Base-by-base conservation (phyloP, 2,113 vertebrate species). In the Scomber japonicus region DNA sequence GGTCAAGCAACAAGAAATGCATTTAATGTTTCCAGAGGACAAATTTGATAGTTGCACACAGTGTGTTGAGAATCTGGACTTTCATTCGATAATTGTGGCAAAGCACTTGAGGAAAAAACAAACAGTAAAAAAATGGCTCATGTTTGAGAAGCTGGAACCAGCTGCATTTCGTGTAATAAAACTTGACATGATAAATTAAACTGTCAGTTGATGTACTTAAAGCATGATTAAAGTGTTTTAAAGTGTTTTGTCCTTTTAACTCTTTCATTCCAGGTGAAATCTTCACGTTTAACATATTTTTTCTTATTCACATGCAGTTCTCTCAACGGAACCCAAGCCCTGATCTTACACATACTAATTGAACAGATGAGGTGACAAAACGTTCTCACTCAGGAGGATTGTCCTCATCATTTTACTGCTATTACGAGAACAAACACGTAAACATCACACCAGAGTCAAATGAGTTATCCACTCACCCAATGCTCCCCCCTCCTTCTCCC, bases 391-490 rank as follows among this genome's bases (percentile, higher is more conserved):
- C 6, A 16, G n/a, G 54, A 51, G 21, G 45, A 56, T 53, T 82
- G 55, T 57, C 15, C 3, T 16, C 60, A 40, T 77, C 27, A 40
- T 40, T 40, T 65, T 77, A 70, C n/a, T 21, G 11, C 69, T 59
- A 70, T 71, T 69, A 63, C 40, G 19, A 72, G 53, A 48, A 19
- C 60, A 60, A n/a, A 24, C 56, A 50, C 9, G 10, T 24, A 79
- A 57, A 64, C 40, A 68, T 80, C 24, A 62, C 53, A 65, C 59
- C 30, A 31, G 21, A 74, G 65, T 2, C 49, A 63, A 81, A 64
- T 46, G 70, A 89, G 65, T 77, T 78, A 84, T 71, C 71, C 74
- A 55, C 73, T 55, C 57, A 40, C 66, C 16, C 67, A 13, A 59
- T 4, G 9, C 50, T 6, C 27, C 66, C 31, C 68, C 15, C 11